Conservation (phyloP, 2,797 vertebrate genomes). For the Spheniscus humboldti region DNA sequence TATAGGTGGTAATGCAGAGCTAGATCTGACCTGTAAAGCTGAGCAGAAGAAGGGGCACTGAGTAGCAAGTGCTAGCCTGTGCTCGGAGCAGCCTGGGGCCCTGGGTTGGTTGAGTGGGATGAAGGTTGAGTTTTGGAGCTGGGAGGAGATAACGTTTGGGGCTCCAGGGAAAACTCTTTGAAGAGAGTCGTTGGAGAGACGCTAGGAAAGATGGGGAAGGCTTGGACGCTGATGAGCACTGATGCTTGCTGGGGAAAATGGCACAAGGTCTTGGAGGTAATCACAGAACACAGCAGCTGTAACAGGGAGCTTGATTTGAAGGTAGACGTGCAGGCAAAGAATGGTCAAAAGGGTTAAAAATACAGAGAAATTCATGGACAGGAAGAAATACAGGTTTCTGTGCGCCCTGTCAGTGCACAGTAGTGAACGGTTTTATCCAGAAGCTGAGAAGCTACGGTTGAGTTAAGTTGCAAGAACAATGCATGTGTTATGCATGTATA, state of each 20-base stretch:
- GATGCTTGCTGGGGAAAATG: not conserved
- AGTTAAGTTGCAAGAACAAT: not conserved
- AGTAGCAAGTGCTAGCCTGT: no score
- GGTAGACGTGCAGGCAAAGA: not conserved
- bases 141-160: not conserved
- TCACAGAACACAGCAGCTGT: not conserved
- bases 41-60: not conserved
- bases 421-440: not conserved
- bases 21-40: accelerated
- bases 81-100: not conserved
- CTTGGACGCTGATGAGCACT: not conserved
- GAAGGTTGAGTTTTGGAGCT: not conserved
- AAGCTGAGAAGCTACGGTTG: not conserved
- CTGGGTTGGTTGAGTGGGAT: not conserved
- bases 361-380: not conserved
- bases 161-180: not conserved
- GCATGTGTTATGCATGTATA: accelerated
- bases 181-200: accelerated
- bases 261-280: not conserved
- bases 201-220: not conserved
- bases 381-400: not conserved
- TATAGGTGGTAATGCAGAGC: not conserved
- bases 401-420: not conserved
- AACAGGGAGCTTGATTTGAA: not conserved
- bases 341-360: not conserved